Evolutionary conservation across 2,113 vertebrate genomes (phyloP), one percentile per base, ranked within the genome.

Genomic region (Andinoacara biseriatus): DNA sequence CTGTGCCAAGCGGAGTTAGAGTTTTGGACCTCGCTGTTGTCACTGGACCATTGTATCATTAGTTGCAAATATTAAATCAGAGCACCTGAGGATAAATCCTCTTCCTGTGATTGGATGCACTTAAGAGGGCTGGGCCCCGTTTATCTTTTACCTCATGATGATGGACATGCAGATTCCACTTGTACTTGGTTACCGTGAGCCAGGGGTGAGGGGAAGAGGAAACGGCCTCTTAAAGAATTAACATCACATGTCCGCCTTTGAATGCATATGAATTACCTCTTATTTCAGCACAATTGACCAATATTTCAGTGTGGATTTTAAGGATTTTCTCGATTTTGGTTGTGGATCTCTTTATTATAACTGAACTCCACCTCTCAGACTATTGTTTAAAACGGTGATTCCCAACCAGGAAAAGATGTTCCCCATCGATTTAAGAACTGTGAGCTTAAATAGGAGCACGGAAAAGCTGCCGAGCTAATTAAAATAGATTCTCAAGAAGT

Each of bases 1-100:
- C 46, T 78, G 90, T 95, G 94, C 94, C 94, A 95, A 94, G 91
- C 82, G 10, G 88, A 58, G 87, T 85, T 87, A 90, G 84, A 60
- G 2, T 2, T 86, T 63, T 58, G 90, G 84, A 89, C 90, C 85
- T 75, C 46, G 14, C 80, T 67, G 81, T 89, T 85, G 72, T 92
- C 89, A 91, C 86, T 79, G 89, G 91, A 92, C 85, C 89, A 81
- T 89, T 72, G 76, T 87, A 82, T 85, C 86, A 85, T 38, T 58
- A 85, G 63, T 87, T 77, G 35, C 74, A 89, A 46, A 86, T 82
- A 81, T 91, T 83, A 17, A 91, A 75, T 84, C 89, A 3, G 87
- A 86, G 86, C 31, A 59, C 33, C 46, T 5, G 80, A 58, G 84
- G 82, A 82, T 58, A 76, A 83, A 84, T 84, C 85, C 84, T 81